These are phyloP conservation scores for Synergus gifuensis DNA, from an alignment of 2,888 invertebrate species.

Conservation along the genomic window DNA sequence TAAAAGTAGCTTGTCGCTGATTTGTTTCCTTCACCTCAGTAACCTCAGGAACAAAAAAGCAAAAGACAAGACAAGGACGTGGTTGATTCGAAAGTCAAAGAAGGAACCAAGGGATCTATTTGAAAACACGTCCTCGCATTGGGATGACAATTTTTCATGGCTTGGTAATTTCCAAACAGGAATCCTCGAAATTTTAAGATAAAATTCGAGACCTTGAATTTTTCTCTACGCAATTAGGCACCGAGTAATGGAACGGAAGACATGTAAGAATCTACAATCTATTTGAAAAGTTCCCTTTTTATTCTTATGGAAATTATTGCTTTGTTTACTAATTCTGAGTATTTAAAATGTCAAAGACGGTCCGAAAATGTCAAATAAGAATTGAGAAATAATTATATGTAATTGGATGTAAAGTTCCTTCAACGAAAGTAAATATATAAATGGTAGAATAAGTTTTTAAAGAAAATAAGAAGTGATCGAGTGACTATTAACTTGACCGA, in stretches of 20 bases:
- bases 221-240: not conserved
- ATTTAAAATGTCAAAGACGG: not conserved
- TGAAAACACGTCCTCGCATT: constrained; percentile 12
- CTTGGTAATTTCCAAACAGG: not conserved
- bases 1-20: constrained; percentile 4
- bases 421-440: too few species aligned
- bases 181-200: not conserved
- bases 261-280: too few species aligned
- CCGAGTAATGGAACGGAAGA: not conserved
- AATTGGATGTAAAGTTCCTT: too few species aligned
- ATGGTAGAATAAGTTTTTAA: too few species aligned
- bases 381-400: not conserved
- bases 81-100: constrained; percentile 42
- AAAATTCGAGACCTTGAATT: not conserved
- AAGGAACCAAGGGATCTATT: constrained; percentile 25
- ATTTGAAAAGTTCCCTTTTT: not conserved
- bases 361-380: not conserved
- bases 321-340: not conserved
- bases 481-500: not conserved
- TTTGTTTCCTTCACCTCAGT: constrained; percentile 60
- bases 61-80: constrained; percentile 44
- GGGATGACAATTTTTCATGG: constrained; percentile 7
- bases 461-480: not conserved
- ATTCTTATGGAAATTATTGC: not conserved
- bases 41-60: constrained; percentile 50